These are phyloP conservation scores for Spicauda simplicius DNA, from an alignment of 2,888 invertebrate species.

Conservation along the genomic window DNA sequence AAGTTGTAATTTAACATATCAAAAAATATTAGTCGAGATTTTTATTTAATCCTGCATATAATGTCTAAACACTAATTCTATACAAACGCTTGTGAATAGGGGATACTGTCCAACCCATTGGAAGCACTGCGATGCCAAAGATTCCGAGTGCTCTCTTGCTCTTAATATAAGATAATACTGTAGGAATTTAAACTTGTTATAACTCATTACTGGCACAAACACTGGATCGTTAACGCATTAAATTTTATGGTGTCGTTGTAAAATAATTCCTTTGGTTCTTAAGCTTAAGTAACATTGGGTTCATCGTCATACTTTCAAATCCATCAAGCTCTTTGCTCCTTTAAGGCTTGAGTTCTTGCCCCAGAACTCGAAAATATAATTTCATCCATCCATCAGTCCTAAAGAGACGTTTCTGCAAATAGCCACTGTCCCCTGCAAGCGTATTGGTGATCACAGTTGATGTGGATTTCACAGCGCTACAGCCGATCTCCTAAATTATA, in stretches of 20 bases:
- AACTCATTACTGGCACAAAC: not conserved
- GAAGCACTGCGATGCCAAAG: not conserved
- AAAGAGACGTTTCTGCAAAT: no score
- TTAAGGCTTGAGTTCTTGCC: no score
- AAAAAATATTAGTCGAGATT: no score
- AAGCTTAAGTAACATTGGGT: not conserved
- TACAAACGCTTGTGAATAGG: not conserved
- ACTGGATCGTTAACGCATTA: not conserved
- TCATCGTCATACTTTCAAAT: no score
- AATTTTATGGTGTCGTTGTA: not conserved
- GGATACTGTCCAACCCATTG: no score
- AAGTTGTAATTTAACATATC: no score
- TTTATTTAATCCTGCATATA: no score
- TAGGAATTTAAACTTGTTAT: not conserved
- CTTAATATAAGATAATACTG: not conserved
- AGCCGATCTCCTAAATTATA: no score
- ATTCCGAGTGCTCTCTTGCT: not conserved
- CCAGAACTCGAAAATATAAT: not conserved
- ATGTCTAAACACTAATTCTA: not conserved
- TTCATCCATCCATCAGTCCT: not conserved
- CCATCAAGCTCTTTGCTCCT: no score
- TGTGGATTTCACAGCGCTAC: no score
- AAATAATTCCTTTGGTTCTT: not conserved
- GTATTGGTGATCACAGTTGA: no score
- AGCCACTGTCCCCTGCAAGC: no score